These are phyloP conservation scores for Trissoscelio sp. DNA, from an alignment of 2,888 invertebrate genomes.

Conservation along the genomic window DNA sequence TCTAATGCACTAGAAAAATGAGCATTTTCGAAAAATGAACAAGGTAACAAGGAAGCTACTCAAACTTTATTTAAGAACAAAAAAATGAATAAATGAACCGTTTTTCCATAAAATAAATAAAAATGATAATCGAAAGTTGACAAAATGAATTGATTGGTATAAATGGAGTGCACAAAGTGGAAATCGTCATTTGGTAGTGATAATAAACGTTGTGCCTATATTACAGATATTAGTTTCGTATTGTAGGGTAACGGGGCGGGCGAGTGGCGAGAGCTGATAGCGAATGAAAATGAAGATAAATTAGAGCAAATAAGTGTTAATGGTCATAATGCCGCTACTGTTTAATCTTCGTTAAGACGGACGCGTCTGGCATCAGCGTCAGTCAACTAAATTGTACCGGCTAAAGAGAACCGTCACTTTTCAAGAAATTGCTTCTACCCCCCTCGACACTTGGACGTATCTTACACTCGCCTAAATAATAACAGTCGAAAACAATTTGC, in stretches of 20 bases:
- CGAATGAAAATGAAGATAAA: constrained; percentile 80
- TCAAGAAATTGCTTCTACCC: constrained; percentile 71
- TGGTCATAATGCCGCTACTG: constrained; percentile 80
- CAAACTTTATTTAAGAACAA: too few species aligned
- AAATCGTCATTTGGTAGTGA: constrained; percentile 5
- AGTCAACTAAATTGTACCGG: constrained; percentile 70
- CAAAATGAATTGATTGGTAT: too few species aligned
- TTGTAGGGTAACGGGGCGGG: constrained; percentile 31
- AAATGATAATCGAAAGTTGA: too few species aligned
- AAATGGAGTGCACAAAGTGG: too few species aligned
- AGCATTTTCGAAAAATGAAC: too few species aligned
- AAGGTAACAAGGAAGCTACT: too few species aligned
- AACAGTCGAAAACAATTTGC: constrained; percentile 70
- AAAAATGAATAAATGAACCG: too few species aligned
- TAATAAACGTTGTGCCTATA: constrained; percentile 25
- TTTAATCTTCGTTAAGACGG: constrained; percentile 80
- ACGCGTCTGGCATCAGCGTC: constrained; percentile 70
- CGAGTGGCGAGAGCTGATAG: constrained; percentile 70
- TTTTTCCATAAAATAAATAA: constrained; percentile 2
- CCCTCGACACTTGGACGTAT: constrained; percentile 57
- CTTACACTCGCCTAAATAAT: constrained; percentile 62
- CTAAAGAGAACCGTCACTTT: constrained; percentile 70
- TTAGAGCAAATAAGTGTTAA: constrained; percentile 80
- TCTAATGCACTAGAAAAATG: too few species aligned
- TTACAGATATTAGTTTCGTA: constrained; percentile 50